These are phyloP conservation scores for Drosophila setosimentum DNA, from an alignment of 2,888 invertebrate species.

Conservation along the genomic window DNA sequence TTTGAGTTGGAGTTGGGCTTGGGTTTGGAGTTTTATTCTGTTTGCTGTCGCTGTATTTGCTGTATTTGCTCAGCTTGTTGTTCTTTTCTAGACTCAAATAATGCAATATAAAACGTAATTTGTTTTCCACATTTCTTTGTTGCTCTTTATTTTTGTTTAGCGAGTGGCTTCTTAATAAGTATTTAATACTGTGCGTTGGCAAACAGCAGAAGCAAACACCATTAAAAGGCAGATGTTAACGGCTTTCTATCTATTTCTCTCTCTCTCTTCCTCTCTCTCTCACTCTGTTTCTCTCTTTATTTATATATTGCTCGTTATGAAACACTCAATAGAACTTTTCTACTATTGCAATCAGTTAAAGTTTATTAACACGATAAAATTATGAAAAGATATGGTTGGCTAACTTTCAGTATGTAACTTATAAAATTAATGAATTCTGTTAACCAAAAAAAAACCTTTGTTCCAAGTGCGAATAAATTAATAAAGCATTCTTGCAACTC, in stretches of 20 bases:
- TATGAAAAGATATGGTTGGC: background rate
- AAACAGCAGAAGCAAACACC: conserved; percentile 7
- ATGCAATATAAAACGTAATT: conserved; percentile 17
- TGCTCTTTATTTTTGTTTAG: conserved; percentile 4
- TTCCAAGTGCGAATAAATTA: background rate
- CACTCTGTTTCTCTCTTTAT: too few relatives aligned
- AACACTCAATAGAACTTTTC: background rate
- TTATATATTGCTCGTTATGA: background rate
- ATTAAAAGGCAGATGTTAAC: background rate
- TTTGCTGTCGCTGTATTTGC: conserved; percentile 18
- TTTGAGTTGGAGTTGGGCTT: conserved; percentile 3
- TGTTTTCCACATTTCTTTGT: conserved; percentile 7
- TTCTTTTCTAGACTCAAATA: conserved; percentile 12
- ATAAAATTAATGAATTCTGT: background rate
- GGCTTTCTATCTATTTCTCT: background rate
- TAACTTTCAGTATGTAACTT: background rate
- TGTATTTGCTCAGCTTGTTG: conserved; percentile 14
- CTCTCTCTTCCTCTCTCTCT: background rate
- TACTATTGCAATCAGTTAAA: background rate
- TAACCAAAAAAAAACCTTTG: background rate
- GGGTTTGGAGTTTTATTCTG: conserved; percentile 2
- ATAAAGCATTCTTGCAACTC: background rate
- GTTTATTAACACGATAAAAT: background rate
- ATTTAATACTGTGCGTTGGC: conserved; percentile 1
- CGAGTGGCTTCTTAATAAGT: conserved; percentile 5